Percentiles rank a stretch among this genome's conserved stretches.
phyloP scores from a whole-genome alignment of 2,797 vertebrate genomes.

The Acanthurus leucopareius region DNA sequence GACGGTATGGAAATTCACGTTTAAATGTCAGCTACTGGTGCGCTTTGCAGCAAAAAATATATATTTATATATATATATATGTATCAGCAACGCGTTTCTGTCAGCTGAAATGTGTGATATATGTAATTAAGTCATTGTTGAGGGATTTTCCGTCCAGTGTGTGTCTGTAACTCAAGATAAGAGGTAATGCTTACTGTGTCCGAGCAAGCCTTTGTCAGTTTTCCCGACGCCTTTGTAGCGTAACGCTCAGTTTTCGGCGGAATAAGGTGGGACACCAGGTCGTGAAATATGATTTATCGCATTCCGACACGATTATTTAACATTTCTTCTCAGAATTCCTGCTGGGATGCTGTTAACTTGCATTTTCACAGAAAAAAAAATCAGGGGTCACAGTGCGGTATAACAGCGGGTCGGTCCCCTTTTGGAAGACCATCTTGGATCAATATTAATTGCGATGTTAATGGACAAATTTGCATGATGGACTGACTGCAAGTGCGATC shows the following conservation, averaged over 20 bases:
- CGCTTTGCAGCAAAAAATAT: slow-evolving; percentile 51
- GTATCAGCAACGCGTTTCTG: no score
- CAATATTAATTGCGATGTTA: slow-evolving; percentile 12
- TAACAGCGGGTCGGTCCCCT: slow-evolving; percentile 4
- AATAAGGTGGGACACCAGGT: slow-evolving; percentile 13
- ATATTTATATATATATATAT: no score
- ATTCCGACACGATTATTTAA: background rate
- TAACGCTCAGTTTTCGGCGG: slow-evolving; percentile 14
- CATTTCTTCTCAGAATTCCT: background rate
- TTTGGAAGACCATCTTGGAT: slow-evolving; percentile 13
- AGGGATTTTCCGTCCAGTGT: slow-evolving; percentile 1
- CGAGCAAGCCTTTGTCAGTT: slow-evolving; percentile 50
- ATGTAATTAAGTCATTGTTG: background rate
- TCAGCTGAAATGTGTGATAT: background rate
- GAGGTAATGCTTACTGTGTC: slow-evolving; percentile 21
- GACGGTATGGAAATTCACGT: slow-evolving; percentile 41
- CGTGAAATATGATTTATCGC: background rate
- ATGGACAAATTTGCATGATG: slow-evolving; percentile 11
- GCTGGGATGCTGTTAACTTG: background rate
- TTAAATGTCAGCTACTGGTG: slow-evolving; percentile 11
- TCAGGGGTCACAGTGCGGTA: background rate
- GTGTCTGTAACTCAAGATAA: background rate
- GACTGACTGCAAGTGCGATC: background rate
- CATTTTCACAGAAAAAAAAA: background rate
- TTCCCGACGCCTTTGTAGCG: background rate